phyloP scores from a whole-genome alignment of 2,797 vertebrate species.

The Heteromormyrus szaboi region DNA sequence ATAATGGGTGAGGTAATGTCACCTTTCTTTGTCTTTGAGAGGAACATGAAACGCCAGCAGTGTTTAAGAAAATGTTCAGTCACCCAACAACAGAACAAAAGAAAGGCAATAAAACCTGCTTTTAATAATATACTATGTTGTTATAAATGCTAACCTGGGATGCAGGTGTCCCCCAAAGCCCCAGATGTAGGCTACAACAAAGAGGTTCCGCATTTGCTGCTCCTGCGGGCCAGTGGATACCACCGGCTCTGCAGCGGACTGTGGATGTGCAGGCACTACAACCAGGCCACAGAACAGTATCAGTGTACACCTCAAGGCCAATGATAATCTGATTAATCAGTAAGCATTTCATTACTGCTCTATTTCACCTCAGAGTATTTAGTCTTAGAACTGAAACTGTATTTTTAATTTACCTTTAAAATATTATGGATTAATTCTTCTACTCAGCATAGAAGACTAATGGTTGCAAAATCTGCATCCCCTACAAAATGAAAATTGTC shows the following conservation, averaged over 20 bases:
- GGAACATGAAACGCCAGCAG: neutral
- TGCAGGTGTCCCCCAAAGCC: constrained; percentile 75
- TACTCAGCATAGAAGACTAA: neutral
- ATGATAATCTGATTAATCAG: neutral
- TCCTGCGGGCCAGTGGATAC: constrained; percentile 32
- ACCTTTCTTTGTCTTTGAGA: neutral
- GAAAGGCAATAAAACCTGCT: neutral
- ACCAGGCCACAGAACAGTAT: constrained; percentile 1
- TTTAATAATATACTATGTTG: neutral
- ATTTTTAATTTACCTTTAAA: neutral
- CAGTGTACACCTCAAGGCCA: neutral
- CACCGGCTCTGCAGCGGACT: neutral
- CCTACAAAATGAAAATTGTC: neutral
- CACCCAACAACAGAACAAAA: neutral
- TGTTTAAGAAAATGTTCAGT: neutral
- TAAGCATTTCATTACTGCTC: neutral
- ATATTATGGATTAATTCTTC: neutral
- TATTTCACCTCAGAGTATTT: neutral
- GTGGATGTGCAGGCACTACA: neutral
- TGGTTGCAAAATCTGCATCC: neutral
- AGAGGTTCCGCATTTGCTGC: constrained; percentile 55
- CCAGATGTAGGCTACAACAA: constrained; percentile 75
- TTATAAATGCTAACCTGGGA: constrained; percentile 51
- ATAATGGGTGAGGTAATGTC: neutral
- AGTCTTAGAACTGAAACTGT: neutral